Percentiles rank a stretch among this genome's conserved stretches.
Conservation (phyloP, 2,888 invertebrate genomes). For the Diaperis boleti region DNA sequence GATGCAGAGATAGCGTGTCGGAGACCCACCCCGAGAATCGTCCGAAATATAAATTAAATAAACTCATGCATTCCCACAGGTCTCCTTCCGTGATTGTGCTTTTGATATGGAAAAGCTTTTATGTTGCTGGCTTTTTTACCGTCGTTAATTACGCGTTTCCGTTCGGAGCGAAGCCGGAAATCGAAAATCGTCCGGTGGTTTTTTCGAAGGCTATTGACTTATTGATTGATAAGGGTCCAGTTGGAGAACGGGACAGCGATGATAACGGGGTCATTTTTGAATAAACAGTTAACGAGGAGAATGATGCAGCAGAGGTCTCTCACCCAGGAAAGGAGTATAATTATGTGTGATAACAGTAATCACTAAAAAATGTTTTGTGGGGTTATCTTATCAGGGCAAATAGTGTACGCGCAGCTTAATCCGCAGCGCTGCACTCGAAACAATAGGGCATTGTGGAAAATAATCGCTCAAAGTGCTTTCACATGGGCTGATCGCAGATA, state of each 20-base stretch:
- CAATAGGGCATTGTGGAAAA: slow-evolving; percentile 7
- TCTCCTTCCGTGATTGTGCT: slow-evolving; percentile 32
- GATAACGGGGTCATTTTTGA: slow-evolving; percentile 32
- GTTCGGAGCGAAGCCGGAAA: slow-evolving; percentile 16
- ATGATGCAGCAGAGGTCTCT: slow-evolving; percentile 38
- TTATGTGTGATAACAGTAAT: slow-evolving; percentile 40
- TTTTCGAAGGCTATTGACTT: slow-evolving; percentile 22
- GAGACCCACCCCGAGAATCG: slow-evolving; percentile 27
- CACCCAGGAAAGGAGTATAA: slow-evolving; percentile 42
- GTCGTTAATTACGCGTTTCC: slow-evolving; percentile 29
- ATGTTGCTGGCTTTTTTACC: slow-evolving; percentile 1
- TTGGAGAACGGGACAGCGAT: slow-evolving; percentile 29
- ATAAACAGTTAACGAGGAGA: slow-evolving; percentile 36
- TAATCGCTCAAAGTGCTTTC: background rate
- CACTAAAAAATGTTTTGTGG: slow-evolving; percentile 39
- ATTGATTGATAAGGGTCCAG: slow-evolving; percentile 32
- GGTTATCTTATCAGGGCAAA: slow-evolving; percentile 40
- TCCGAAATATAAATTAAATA: slow-evolving; percentile 38
- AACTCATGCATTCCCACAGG: slow-evolving; percentile 37
- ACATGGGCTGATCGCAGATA: background rate
- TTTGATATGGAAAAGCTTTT: slow-evolving; percentile 16
- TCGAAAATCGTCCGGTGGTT: slow-evolving; percentile 7
- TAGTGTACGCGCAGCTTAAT: slow-evolving; percentile 3
- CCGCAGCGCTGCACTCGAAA: slow-evolving; percentile 7
- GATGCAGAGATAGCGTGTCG: slow-evolving; percentile 38